phyloP scores from a whole-genome alignment of 2,797 vertebrate species.

The Syngnathus rostellatus region DNA sequence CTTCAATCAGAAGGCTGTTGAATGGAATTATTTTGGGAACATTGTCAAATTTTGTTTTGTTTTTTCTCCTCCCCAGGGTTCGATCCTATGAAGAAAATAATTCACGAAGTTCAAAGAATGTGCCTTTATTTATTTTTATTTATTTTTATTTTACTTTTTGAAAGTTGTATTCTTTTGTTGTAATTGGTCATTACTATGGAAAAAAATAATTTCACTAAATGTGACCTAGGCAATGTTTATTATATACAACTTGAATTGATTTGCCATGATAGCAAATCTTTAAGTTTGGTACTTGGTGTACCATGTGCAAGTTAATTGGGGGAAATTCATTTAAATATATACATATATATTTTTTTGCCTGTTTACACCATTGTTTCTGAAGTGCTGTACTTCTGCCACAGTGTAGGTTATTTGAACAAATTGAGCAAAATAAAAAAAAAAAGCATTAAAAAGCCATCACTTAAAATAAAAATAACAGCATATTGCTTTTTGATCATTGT shows the following conservation, averaged over 20 bases:
- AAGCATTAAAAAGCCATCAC: no score
- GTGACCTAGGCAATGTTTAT: not conserved
- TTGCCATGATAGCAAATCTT: not conserved
- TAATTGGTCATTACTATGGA: not conserved
- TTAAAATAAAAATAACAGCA: no score
- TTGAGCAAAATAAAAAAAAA: no score
- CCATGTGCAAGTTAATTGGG: not conserved
- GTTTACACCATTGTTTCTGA: no score
- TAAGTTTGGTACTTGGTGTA: not conserved
- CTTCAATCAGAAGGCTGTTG: no score
- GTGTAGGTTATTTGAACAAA: no score
- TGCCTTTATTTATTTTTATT: not conserved
- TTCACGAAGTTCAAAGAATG: conserved; percentile 6
- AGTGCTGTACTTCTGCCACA: no score
- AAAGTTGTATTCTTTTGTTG: not conserved
- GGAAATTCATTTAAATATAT: no score
- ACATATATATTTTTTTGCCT: no score
- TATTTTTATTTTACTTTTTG: conserved; percentile 26
- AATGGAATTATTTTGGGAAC: not conserved
- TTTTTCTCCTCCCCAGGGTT: conserved; percentile 18
- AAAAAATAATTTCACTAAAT: not conserved
- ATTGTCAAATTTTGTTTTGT: not conserved
- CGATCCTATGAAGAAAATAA: conserved; percentile 17
- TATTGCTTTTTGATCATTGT: no score
- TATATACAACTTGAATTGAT: not conserved